A percentile compares a stretch with the other conserved stretches of the same genome.
Conservation (phyloP, 1,140 invertebrate genomes). For the Lepidurus arcticus region DNA sequence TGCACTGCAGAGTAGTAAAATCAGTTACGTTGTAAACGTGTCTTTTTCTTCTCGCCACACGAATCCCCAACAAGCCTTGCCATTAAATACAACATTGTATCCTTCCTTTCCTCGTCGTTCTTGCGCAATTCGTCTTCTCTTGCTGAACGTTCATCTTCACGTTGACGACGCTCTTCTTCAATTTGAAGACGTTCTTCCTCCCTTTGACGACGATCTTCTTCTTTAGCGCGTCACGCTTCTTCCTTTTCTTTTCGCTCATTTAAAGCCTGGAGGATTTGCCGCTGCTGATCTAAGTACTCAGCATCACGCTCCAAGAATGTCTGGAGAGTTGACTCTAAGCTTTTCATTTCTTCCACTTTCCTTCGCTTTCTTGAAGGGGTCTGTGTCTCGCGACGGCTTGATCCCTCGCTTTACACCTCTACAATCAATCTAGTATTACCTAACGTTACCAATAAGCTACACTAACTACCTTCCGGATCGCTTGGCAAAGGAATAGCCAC, state of each 20-base stretch:
- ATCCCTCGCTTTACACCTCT: background rate
- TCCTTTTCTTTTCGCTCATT: background rate
- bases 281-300: background rate
- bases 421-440: background rate
- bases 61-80: background rate
- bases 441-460: slow-evolving; percentile 6
- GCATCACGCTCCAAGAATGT: background rate
- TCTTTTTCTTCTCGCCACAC: too few species aligned
- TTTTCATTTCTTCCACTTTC: background rate
- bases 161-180: background rate
- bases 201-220: background rate
- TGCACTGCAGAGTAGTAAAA: too few species aligned
- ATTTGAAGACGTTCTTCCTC: background rate
- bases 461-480: background rate
- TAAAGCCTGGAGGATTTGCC: background rate
- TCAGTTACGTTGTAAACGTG: too few species aligned
- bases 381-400: background rate
- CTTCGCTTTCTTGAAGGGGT: background rate
- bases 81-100: background rate
- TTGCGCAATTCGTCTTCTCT: background rate
- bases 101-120: background rate
- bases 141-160: background rate
- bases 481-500: background rate
- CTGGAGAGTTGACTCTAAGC: background rate
- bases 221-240: background rate